Percentiles rank a stretch among this genome's conserved stretches.
Conservation (phyloP, 2,888 invertebrate genomes). For the Camponotus fellah region DNA sequence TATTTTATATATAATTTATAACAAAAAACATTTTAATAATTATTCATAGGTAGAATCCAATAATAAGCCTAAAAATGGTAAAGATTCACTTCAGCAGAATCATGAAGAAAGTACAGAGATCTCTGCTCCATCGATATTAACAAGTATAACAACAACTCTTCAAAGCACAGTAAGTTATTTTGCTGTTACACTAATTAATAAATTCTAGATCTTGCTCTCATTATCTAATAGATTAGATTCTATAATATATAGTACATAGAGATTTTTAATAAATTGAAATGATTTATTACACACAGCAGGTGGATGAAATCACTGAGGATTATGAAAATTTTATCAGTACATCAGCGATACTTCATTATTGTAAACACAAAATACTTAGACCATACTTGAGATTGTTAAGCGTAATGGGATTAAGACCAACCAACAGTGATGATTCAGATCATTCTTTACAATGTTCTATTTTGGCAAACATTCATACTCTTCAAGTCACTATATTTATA, state of each 20-base stretch:
- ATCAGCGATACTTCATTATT: conserved; percentile 93
- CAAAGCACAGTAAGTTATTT: conserved; percentile 80
- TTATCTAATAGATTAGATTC: not conserved
- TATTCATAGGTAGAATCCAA: conserved; percentile 77
- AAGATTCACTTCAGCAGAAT: conserved; percentile 75
- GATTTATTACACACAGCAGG: conserved; percentile 85
- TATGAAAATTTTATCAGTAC: conserved; percentile 90
- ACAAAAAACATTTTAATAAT: not conserved
- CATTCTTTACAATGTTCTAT: conserved; percentile 88
- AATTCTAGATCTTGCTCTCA: not conserved
- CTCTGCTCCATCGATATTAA: conserved; percentile 79
- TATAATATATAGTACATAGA: not conserved
- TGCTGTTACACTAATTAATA: too few relatives aligned
- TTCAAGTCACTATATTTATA: conserved; percentile 90
- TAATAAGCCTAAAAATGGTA: conserved; percentile 77
- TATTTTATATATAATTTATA: conserved; percentile 5
- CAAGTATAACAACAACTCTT: conserved; percentile 69
- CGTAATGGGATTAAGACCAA: conserved; percentile 92
- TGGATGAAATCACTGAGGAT: conserved; percentile 91
- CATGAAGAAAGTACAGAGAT: conserved; percentile 74
- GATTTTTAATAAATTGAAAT: conserved; percentile 13
- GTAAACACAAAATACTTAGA: conserved; percentile 93
- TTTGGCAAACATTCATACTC: conserved; percentile 90
- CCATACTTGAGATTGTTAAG: conserved; percentile 92
- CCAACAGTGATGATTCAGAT: conserved; percentile 89